phyloP scores from a whole-genome alignment of 1,140 invertebrate genomes.

The Orchestia grillus region DNA sequence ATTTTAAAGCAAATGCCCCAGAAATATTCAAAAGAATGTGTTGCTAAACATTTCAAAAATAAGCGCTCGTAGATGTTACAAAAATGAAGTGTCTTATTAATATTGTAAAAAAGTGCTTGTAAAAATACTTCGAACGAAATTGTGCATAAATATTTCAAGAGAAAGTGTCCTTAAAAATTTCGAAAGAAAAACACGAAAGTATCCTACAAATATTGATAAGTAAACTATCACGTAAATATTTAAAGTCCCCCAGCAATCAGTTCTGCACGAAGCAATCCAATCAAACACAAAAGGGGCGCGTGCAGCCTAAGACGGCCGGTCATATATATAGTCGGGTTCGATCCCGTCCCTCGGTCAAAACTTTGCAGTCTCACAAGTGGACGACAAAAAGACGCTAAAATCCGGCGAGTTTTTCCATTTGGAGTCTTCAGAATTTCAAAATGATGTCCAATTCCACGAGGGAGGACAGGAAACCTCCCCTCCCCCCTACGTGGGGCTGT shows the following conservation, averaged over 20 bases:
- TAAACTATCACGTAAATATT: too few species aligned
- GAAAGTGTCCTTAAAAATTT: too few species aligned
- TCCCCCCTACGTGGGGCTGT: neutral
- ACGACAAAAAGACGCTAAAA: constrained; percentile 48
- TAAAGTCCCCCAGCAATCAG: neutral
- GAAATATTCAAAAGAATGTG: too few species aligned
- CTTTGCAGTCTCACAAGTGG: constrained; percentile 23
- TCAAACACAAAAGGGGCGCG: neutral
- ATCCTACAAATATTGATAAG: too few species aligned
- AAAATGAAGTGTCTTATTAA: too few species aligned
- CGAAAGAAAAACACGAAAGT: too few species aligned
- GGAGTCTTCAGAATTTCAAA: constrained; percentile 48
- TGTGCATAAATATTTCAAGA: neutral
- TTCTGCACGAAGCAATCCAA: neutral
- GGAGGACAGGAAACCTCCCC: neutral
- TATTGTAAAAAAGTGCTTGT: too few species aligned
- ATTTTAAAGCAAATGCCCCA: too few species aligned
- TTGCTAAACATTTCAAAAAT: neutral
- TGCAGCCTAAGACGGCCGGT: too few species aligned
- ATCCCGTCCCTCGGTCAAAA: constrained; percentile 42
- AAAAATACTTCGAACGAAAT: neutral
- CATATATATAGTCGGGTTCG: neutral
- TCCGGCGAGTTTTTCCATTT: constrained; percentile 39
- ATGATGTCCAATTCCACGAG: constrained; percentile 34
- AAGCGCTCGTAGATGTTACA: too few species aligned